These are phyloP conservation scores for Synanthedon myopaeformis DNA, from an alignment of 2,888 invertebrate genomes.

Conservation along the genomic window DNA sequence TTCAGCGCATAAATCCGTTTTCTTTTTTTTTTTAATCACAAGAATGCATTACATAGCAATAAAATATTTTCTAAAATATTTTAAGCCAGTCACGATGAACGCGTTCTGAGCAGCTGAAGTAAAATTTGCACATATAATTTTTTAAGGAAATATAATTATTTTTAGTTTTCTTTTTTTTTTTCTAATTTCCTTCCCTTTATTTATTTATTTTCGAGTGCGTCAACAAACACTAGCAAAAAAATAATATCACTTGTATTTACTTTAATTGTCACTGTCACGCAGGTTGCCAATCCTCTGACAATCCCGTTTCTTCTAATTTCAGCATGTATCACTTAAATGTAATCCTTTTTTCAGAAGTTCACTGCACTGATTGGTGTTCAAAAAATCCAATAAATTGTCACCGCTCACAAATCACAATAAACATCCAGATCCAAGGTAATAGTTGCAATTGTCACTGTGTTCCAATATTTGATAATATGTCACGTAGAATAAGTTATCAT, in stretches of 20 bases:
- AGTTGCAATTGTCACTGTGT: conserved; percentile 73
- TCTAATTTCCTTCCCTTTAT: neutral
- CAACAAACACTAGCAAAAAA: conserved; percentile 19
- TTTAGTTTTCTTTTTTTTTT: neutral
- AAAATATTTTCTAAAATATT: neutral
- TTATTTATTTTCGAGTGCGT: conserved; percentile 12
- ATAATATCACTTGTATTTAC: conserved; percentile 40
- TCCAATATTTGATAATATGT: conserved; percentile 74
- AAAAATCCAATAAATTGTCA: conserved; percentile 43
- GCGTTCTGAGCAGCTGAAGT: conserved; percentile 46
- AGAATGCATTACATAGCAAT: neutral
- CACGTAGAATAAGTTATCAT: conserved; percentile 62
- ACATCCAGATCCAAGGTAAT: conserved; percentile 56
- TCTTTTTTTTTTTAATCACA: no score
- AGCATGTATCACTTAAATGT: conserved; percentile 41
- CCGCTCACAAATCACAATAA: conserved; percentile 47
- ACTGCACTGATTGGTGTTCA: conserved; percentile 56
- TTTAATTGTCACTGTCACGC: conserved; percentile 33
- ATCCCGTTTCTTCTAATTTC: conserved; percentile 44
- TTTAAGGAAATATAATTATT: neutral
- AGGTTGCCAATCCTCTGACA: conserved; percentile 21
- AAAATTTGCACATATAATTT: conserved; percentile 7
- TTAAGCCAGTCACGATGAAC: conserved; percentile 24
- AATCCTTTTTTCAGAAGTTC: conserved; percentile 52
- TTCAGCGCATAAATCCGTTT: neutral